Evolutionary conservation across 2,888 invertebrate species (phyloP).

Genomic region (Leptothorax acervorum): DNA sequence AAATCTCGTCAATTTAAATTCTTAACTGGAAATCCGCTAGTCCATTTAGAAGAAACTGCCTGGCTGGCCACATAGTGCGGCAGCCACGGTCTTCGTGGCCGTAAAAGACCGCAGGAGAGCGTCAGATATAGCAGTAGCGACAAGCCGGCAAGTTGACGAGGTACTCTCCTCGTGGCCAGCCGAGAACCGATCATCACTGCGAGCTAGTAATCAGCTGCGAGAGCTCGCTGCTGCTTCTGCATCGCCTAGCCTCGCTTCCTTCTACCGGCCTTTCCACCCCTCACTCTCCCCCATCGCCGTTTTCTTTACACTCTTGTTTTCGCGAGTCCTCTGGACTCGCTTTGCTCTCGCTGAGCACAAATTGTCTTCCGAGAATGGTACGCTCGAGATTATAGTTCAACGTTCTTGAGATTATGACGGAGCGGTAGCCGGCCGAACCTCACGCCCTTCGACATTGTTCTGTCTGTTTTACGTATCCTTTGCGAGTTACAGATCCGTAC

Average conservation of each 20-base stretch:
- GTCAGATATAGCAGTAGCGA: conserved; percentile 64
- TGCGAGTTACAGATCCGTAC: background rate
- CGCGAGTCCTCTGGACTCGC: conserved; percentile 60
- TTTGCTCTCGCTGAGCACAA: conserved; percentile 75
- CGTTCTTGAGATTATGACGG: conserved; percentile 69
- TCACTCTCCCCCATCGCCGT: background rate
- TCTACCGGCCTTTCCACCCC: conserved; percentile 20
- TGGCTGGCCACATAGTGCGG: conserved; percentile 14
- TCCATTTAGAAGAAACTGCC: conserved; percentile 31
- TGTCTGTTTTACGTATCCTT: conserved; percentile 59
- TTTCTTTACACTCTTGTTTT: conserved; percentile 48
- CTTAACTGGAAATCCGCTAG: conserved; percentile 21
- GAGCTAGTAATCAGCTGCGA: conserved; percentile 78
- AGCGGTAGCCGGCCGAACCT: conserved; percentile 58
- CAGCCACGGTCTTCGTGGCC: conserved; percentile 53
- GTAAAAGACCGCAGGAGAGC: conserved; percentile 65
- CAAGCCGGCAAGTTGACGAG: conserved; percentile 71
- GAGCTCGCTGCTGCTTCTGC: conserved; percentile 63
- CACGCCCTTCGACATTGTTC: conserved; percentile 62
- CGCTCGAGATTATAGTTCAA: conserved; percentile 77
- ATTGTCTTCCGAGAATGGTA: conserved; percentile 81
- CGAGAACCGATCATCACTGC: conserved; percentile 76
- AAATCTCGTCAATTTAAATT: background rate
- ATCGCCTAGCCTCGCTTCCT: conserved; percentile 53
- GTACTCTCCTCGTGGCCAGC: conserved; percentile 54